These are phyloP conservation scores for Phalera bucephala DNA, from an alignment of 2,888 invertebrate genomes.

Conservation along the genomic window DNA sequence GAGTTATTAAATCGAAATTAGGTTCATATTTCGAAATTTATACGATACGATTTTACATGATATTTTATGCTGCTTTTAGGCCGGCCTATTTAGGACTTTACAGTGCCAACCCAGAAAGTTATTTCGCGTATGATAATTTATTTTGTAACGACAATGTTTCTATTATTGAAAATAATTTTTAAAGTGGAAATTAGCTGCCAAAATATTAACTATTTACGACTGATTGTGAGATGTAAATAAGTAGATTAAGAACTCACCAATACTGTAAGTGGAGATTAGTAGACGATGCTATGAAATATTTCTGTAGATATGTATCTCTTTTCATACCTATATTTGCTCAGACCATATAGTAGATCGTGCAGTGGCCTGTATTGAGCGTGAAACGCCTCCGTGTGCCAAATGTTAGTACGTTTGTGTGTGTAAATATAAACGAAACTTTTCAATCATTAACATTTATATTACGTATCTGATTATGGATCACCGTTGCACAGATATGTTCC, in stretches of 20 bases:
- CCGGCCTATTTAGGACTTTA: conserved; percentile 71
- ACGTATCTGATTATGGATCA: conserved; percentile 37
- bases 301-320: conserved; percentile 73
- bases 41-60: conserved; percentile 57
- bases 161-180: conserved; percentile 42
- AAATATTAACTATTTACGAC: conserved; percentile 75
- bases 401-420: conserved; percentile 59
- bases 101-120: conserved; percentile 62
- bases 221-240: conserved; percentile 81
- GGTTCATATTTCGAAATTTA: conserved; percentile 53
- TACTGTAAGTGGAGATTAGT: conserved; percentile 63
- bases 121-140: conserved; percentile 48
- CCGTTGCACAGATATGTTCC: conserved; percentile 8
- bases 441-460: conserved; percentile 46
- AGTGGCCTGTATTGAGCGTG: conserved; percentile 64
- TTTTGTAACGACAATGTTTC: conserved; percentile 42
- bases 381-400: conserved; percentile 79
- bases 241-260: conserved; percentile 74
- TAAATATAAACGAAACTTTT: conserved; percentile 59
- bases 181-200: conserved; percentile 69
- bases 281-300: conserved; percentile 59
- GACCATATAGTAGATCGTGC: conserved; percentile 63
- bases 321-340: conserved; percentile 83
- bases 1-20: conserved; percentile 32
- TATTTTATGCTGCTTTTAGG: conserved; percentile 68